Evolutionary conservation across 2,888 invertebrate genomes (phyloP), one percentile per base, ranked within the genome.

Genomic region (Noctua fimbriata): DNA sequence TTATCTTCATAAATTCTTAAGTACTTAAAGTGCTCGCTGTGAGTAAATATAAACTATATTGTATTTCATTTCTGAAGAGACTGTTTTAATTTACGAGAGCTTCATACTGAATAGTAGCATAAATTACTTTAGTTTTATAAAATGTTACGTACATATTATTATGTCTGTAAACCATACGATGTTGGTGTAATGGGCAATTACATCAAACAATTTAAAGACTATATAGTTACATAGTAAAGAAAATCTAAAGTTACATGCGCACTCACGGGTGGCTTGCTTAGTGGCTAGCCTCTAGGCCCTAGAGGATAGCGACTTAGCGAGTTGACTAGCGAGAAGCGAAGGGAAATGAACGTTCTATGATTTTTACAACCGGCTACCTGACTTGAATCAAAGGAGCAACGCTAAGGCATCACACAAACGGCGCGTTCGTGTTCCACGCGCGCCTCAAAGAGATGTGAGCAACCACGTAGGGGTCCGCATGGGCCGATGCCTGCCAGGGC

Each of bases 1-100:
- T 70, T 65, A 52, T 58, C 32, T 73, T 72, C 18, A 78, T 78
- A 32, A 36, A 60, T 78, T 81, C 0, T 0, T 44, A 7, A 80
- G 49, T 58, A 44, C 24, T 41, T 55, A 49, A 18, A 81, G 52
- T 72, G 63, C 60, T 41, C 67, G 36, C 47, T 60, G n/a, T 12
- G 5, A 70, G 0, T 63, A 63, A 52, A 84, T 55, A 55, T 28
- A 69, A 72, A 73, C 60, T 49, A 28, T 55, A 2, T 63, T 69
- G 24, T 24, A 69, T 66, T 73, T 65, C 9, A 73, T 84, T 84
- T 78, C 9, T 65, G 10, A 41, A 28, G 7, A 55, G 36, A 21
- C 60, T 24, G 7, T 47, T 79, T 47, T 21, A 58, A 24, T 18
- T 21, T 36, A 66, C 47, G n/a, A 21, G 0, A 24, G 47, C 2